A percentile compares a stretch with the other conserved stretches of the same genome.
phyloP scores from a whole-genome alignment of 37 sponge, comb jelly and placozoan genomes.

The Mnemiopsis leidyi region DNA sequence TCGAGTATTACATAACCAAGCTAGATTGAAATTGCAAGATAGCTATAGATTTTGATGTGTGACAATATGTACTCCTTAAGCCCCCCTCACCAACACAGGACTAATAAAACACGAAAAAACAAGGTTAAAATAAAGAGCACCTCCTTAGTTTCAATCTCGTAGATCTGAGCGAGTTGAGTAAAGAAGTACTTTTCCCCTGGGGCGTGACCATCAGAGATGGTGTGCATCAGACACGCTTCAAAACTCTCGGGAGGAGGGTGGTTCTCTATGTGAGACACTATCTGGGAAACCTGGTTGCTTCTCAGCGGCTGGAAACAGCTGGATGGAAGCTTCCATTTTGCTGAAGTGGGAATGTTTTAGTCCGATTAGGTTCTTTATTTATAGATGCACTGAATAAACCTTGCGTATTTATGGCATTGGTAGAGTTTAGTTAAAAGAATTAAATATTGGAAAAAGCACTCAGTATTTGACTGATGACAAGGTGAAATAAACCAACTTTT shows the following conservation, averaged over 20 bases:
- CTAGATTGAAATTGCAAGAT: too few species aligned
- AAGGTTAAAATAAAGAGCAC: too few species aligned
- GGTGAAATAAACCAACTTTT: neutral
- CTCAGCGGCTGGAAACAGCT: constrained; percentile 15
- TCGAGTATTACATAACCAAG: too few species aligned
- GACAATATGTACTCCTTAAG: too few species aligned
- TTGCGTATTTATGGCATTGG: neutral
- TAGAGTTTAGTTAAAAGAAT: neutral
- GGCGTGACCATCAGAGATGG: neutral
- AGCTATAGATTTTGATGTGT: too few species aligned
- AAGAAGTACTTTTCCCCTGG: neutral
- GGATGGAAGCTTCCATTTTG: constrained; percentile 21
- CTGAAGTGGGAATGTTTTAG: too few species aligned
- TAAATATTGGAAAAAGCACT: neutral
- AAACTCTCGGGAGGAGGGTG: constrained; percentile 18
- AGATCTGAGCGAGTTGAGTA: neutral
- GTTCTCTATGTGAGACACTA: constrained; percentile 33
- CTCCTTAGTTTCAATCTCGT: constrained; percentile 29
- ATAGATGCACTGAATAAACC: neutral
- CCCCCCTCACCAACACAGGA: too few species aligned
- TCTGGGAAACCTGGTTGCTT: neutral
- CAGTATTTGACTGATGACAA: neutral
- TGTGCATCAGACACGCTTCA: constrained; percentile 39
- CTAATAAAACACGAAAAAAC: too few species aligned
- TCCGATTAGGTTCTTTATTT: neutral